Conservation (phyloP, 2,797 vertebrate species). For the Monodelphis domestica region DNA sequence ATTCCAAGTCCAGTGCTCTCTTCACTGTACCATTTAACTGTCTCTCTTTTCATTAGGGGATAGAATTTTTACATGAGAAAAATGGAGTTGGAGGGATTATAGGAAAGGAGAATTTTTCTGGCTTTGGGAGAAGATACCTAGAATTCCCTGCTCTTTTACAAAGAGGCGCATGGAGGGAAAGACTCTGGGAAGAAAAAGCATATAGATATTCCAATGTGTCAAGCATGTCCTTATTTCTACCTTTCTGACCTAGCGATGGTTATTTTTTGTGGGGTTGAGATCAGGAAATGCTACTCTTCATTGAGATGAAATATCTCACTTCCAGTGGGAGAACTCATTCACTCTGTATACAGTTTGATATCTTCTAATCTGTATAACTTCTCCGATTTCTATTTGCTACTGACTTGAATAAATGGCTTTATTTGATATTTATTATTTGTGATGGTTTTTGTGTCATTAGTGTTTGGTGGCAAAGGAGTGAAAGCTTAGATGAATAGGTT, state of each 20-base stretch:
- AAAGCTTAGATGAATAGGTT: neutral
- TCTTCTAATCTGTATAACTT: neutral
- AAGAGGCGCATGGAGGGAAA: neutral
- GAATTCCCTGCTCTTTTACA: neutral
- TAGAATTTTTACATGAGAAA: neutral
- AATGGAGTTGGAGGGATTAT: neutral
- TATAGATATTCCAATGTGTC: neutral
- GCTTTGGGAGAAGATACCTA: neutral
- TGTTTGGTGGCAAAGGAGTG: neutral
- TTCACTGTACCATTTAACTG: too few relatives aligned
- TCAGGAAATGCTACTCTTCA: neutral
- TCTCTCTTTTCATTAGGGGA: neutral
- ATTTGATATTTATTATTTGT: neutral
- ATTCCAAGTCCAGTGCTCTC: too few relatives aligned
- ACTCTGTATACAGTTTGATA: neutral
- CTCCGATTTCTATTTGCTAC: neutral
- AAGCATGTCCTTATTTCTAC: neutral
- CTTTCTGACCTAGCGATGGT: neutral
- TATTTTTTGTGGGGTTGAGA: neutral
- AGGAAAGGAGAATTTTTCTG: neutral
- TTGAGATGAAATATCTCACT: neutral
- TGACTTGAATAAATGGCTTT: neutral
- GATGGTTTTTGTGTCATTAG: neutral
- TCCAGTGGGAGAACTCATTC: neutral
- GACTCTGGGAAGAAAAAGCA: neutral